Percentiles rank a stretch among this genome's conserved stretches.
Conservation (phyloP, 2,113 vertebrate species). For the Dipodomys stephensi region DNA sequence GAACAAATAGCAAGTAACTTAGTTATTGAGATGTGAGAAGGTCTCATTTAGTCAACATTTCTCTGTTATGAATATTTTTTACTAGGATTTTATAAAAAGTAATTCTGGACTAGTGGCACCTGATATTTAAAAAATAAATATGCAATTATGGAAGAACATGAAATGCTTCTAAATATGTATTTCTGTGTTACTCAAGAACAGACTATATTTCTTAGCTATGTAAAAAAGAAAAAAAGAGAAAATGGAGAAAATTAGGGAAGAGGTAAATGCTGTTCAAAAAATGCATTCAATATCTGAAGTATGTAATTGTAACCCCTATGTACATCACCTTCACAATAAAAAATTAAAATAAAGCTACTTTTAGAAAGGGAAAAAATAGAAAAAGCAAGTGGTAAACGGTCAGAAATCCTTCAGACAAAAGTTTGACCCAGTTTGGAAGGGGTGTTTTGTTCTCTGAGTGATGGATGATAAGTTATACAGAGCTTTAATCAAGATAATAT, state of each 20-base stretch:
- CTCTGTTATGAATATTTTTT: neutral
- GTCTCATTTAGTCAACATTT: neutral
- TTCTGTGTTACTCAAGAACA: neutral
- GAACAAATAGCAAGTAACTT: neutral
- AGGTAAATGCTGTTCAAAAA: too few relatives aligned
- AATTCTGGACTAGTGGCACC: neutral
- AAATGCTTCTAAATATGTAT: neutral
- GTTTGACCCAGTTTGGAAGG: neutral
- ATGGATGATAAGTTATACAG: neutral
- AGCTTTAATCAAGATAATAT: neutral
- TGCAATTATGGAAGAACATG: neutral
- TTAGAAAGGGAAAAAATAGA: too few relatives aligned
- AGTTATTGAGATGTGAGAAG: neutral
- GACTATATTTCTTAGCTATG: fast-evolving
- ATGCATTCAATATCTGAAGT: too few relatives aligned
- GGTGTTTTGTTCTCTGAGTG: neutral
- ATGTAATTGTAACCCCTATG: too few relatives aligned
- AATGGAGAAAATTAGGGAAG: too few relatives aligned
- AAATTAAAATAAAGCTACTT: too few relatives aligned
- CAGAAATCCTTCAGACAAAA: neutral
- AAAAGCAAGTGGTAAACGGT: neutral
- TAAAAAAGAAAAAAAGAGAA: too few relatives aligned
- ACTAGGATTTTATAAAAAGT: neutral
- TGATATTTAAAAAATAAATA: neutral
- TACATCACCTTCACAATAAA: too few relatives aligned